phyloP scores from a whole-genome alignment of 2,888 invertebrate species.

The Micoletzkya japonica region DNA sequence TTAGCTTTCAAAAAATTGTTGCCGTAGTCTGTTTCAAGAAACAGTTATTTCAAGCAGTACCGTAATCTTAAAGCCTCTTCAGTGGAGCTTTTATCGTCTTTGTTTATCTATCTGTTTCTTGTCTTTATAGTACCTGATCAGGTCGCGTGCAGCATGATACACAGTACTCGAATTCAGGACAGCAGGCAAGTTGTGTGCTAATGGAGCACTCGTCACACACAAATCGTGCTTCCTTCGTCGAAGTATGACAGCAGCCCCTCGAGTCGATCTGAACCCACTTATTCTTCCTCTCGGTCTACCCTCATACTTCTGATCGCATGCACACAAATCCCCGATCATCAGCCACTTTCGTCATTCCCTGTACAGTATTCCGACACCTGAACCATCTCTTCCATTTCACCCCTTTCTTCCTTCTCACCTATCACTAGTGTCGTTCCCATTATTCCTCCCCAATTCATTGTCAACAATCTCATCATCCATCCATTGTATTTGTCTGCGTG shows the following conservation, averaged over 20 bases:
- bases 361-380: constrained; percentile 27
- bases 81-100: no score
- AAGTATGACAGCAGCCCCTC: not conserved
- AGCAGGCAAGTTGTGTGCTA: constrained; percentile 20
- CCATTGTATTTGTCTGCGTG: constrained; percentile 26
- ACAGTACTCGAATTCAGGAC: constrained; percentile 25
- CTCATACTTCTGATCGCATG: not conserved
- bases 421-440: constrained; percentile 9
- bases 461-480: constrained; percentile 15
- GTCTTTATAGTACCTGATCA: constrained; percentile 26
- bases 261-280: not conserved
- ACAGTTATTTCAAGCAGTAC: no score
- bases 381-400: not conserved
- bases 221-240: constrained; percentile 4
- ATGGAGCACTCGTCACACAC: constrained; percentile 14
- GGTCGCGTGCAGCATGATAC: constrained; percentile 30
- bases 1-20: no score
- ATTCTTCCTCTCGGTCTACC: not conserved
- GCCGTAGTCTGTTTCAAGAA: no score
- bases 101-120: no score
- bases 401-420: not conserved
- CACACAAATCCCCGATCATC: constrained; percentile 28
- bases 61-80: no score
- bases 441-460: not conserved
- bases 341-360: constrained; percentile 12